phyloP scores from a whole-genome alignment of 1,140 invertebrate genomes.

The Papilio helenus region DNA sequence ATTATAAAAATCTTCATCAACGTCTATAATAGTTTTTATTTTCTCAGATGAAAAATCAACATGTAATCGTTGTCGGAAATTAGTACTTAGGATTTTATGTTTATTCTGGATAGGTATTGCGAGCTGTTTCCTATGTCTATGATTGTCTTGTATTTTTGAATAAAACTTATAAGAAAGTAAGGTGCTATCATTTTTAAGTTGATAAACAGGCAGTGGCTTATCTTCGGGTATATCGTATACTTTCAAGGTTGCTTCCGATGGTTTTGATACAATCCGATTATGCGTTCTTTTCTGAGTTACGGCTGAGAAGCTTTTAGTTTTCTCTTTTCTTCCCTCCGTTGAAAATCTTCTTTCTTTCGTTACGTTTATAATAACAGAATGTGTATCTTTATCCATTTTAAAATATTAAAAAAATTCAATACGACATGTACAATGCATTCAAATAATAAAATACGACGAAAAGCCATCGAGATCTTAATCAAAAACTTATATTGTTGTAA shows the following conservation, averaged over 20 bases:
- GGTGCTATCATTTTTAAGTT: constrained; percentile 51
- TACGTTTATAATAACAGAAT: constrained; percentile 52
- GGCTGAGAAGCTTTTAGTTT: background rate
- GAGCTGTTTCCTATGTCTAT: constrained; percentile 49
- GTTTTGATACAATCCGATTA: constrained; percentile 36
- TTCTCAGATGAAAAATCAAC: constrained; percentile 48
- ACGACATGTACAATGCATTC: constrained; percentile 39
- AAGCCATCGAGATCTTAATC: constrained; percentile 44
- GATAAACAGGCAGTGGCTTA: constrained; percentile 49
- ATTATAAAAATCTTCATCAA: constrained; percentile 61
- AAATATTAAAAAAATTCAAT: constrained; percentile 37
- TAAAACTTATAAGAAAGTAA: constrained; percentile 65
- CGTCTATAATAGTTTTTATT: constrained; percentile 51
- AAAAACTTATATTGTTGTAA: constrained; percentile 6
- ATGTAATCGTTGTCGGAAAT: constrained; percentile 51
- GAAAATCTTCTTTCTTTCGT: constrained; percentile 43
- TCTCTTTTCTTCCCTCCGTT: constrained; percentile 16
- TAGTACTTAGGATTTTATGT: constrained; percentile 58
- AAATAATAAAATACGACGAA: constrained; percentile 35
- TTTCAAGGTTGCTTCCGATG: constrained; percentile 39
- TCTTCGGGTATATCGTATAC: constrained; percentile 47
- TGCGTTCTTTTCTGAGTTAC: constrained; percentile 4
- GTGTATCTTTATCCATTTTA: constrained; percentile 48
- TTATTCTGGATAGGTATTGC: constrained; percentile 51
- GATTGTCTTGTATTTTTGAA: constrained; percentile 54